Evolutionary conservation across 2,888 invertebrate genomes (phyloP).

Genomic region (Exephanes ischioxanthus): DNA sequence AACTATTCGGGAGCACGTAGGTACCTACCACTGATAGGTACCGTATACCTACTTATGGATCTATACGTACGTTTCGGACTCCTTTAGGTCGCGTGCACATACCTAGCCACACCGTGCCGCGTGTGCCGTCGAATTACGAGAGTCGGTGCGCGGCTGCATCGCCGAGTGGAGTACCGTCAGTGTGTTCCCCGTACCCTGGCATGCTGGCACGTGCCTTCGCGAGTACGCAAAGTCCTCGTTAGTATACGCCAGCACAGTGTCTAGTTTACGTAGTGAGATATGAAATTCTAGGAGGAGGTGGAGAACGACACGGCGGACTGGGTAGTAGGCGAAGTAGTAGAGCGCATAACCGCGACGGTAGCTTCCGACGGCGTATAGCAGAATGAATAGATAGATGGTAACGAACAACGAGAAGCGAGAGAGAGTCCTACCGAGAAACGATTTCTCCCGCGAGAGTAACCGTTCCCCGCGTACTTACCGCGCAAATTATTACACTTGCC

Average conservation of each 20-base stretch:
- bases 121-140: conserved; percentile 57
- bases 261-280: conserved; percentile 78
- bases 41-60: conserved; percentile 39
- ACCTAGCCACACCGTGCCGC: conserved; percentile 34
- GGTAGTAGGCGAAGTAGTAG: conserved; percentile 59
- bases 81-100: conserved; percentile 60
- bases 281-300: conserved; percentile 70
- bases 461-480: conserved; percentile 63
- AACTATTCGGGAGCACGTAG: conserved; percentile 24
- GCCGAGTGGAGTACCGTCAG: conserved; percentile 15
- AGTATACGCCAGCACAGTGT: conserved; percentile 70
- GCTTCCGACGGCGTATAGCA: conserved; percentile 51
- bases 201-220: conserved; percentile 66
- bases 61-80: conserved; percentile 52
- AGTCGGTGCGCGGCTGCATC: conserved; percentile 43
- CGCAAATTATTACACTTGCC: conserved; percentile 65
- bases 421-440: conserved; percentile 59
- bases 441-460: conserved; percentile 68
- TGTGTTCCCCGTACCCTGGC: conserved; percentile 51
- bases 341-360: conserved; percentile 49
- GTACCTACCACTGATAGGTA: conserved; percentile 29
- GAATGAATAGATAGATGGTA: conserved; percentile 39
- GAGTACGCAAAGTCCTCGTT: conserved; percentile 75
- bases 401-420: conserved; percentile 31
- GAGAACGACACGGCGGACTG: conserved; percentile 63